phyloP scores from a whole-genome alignment of 1,140 invertebrate species.

The Nixonia krombeini region DNA sequence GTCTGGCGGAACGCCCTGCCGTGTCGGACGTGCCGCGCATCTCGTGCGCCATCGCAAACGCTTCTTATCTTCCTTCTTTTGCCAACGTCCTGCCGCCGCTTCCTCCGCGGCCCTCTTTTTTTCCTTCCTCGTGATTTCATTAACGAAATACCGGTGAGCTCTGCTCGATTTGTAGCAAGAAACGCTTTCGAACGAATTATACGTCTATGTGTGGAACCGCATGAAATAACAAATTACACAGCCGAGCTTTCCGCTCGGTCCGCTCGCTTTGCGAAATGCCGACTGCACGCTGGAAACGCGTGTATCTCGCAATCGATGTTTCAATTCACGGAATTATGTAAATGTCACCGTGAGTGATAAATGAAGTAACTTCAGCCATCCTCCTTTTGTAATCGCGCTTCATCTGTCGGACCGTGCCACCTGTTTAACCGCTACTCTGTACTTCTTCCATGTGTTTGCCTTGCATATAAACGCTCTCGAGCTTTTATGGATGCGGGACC shows the following conservation, averaged over 20 bases:
- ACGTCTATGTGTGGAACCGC: conserved; percentile 27
- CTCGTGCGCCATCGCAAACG: conserved; percentile 45
- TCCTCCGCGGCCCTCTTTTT: conserved; percentile 20
- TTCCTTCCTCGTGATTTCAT: conserved; percentile 52
- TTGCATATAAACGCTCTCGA: background rate
- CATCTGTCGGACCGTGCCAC: too few species aligned
- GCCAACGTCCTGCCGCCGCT: conserved; percentile 28
- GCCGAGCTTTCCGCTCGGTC: too few species aligned
- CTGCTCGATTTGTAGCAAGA: conserved; percentile 45
- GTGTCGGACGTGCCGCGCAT: conserved; percentile 49
- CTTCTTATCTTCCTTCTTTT: conserved; percentile 41
- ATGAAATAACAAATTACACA: conserved; percentile 35
- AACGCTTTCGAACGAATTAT: conserved; percentile 44
- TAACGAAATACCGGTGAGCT: conserved; percentile 51
- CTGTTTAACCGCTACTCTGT: background rate
- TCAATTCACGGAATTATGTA: too few species aligned
- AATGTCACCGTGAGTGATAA: too few species aligned
- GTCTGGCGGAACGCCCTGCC: conserved; percentile 34
- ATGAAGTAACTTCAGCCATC: too few species aligned
- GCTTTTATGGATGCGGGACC: background rate
- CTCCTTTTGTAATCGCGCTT: too few species aligned
- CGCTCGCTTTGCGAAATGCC: background rate
- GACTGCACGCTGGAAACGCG: background rate
- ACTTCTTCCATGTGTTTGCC: background rate
- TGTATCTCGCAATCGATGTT: too few species aligned